Evolutionary conservation across 2,888 invertebrate genomes (phyloP).

Genomic region (Sphecodes monilicornis): DNA sequence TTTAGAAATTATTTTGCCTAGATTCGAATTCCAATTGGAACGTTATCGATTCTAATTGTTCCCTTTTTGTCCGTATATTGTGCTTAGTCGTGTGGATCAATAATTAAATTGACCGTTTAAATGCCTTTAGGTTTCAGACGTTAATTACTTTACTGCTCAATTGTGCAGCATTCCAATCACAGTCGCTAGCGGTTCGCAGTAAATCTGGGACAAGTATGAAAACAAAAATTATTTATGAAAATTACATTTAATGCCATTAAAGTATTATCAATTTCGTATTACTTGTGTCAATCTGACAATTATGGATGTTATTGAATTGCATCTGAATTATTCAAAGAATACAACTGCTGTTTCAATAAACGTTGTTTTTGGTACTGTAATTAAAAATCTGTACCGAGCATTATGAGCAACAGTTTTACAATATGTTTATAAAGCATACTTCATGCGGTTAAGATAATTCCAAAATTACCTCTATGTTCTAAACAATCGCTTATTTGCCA

Average conservation of each 20-base stretch:
- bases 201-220: not conserved
- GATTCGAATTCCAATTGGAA: not conserved
- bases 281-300: not conserved
- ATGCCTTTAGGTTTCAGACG: constrained; percentile 17
- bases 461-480: no score
- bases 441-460: no score
- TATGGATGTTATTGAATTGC: not conserved
- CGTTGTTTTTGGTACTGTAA: no score
- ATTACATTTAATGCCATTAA: not conserved
- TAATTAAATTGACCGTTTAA: constrained; percentile 45
- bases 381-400: no score
- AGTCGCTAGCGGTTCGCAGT: not conserved
- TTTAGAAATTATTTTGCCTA: not conserved
- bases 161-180: not conserved
- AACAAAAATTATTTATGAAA: not conserved
- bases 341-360: no score
- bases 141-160: constrained; percentile 26
- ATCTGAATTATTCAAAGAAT: not conserved
- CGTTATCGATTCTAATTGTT: not conserved
- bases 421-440: no score
- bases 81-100: constrained; percentile 15
- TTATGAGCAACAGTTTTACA: no score
- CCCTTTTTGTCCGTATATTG: constrained; percentile 2
- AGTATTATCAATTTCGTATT: not conserved
- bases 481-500: no score